A percentile compares a stretch with the other conserved stretches of the same genome.
Conservation (phyloP, 1,140 invertebrate species). For the Drosophila chauvacae region DNA sequence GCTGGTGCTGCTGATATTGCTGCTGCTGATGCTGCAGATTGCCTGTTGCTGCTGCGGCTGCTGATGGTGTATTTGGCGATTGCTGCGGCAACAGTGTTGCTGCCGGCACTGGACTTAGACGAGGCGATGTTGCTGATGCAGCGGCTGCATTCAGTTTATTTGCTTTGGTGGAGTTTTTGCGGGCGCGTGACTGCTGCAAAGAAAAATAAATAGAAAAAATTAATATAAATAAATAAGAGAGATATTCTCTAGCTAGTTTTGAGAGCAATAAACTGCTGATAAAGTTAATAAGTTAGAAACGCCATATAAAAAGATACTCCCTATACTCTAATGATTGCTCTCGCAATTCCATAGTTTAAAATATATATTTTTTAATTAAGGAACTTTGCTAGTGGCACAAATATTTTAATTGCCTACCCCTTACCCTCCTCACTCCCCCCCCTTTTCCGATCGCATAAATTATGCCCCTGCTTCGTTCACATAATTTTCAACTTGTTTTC, state of each 20-base stretch:
- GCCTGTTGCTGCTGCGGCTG: constrained; percentile 39
- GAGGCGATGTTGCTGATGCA: constrained; percentile 80
- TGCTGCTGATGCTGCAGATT: constrained; percentile 57
- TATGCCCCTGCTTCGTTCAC: constrained; percentile 67
- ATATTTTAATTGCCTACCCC: constrained; percentile 74
- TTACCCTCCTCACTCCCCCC: not conserved
- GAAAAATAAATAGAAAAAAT: constrained; percentile 1
- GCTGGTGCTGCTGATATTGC: constrained; percentile 64
- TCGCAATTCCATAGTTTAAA: constrained; percentile 33
- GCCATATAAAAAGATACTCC: not conserved
- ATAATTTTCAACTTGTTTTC: constrained; percentile 75
- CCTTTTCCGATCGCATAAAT: constrained; percentile 52
- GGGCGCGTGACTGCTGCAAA: constrained; percentile 74
- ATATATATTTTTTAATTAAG: constrained; percentile 72
- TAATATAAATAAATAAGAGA: constrained; percentile 16
- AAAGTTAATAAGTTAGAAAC: constrained; percentile 42
- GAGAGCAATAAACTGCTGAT: constrained; percentile 28
- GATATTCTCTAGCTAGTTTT: constrained; percentile 29
- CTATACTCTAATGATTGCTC: constrained; percentile 12
- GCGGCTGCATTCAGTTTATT: constrained; percentile 77
- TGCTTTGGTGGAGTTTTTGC: constrained; percentile 81
- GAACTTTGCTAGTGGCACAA: constrained; percentile 63
- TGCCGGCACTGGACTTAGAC: constrained; percentile 81
- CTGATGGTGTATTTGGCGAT: constrained; percentile 81
- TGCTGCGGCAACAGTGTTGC: constrained; percentile 80